phyloP scores from a whole-genome alignment of 2,888 invertebrate genomes.

The Drosophila meridionalis region DNA sequence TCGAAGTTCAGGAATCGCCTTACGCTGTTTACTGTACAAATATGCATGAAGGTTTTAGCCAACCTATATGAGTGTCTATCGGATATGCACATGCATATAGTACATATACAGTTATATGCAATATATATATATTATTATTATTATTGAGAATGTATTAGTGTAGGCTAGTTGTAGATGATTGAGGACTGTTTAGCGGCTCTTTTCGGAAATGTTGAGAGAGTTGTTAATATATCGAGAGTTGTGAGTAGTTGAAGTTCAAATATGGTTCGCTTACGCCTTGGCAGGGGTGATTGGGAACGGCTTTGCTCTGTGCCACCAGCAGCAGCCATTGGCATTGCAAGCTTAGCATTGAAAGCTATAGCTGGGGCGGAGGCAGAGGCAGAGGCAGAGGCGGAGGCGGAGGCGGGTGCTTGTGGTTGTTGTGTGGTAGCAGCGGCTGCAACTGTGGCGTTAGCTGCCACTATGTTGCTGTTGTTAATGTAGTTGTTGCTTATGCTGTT shows the following conservation, averaged over 20 bases:
- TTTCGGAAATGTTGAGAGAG: constrained; percentile 11
- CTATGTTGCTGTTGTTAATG: constrained; percentile 35
- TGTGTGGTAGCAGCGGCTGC: constrained; percentile 27
- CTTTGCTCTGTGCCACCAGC: constrained; percentile 76
- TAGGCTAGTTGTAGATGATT: constrained; percentile 1
- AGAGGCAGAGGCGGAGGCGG: constrained; percentile 47
- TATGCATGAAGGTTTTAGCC: constrained; percentile 1
- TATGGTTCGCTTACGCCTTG: constrained; percentile 81
- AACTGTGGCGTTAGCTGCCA: constrained; percentile 27
- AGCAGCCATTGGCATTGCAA: constrained; percentile 74
- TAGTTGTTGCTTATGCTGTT: constrained; percentile 51
- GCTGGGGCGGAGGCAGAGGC: constrained; percentile 56
- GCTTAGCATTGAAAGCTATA: constrained; percentile 66
- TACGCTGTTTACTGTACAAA: not conserved
- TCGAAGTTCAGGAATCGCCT: constrained; percentile 9
- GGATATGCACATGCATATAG: constrained; percentile 23
- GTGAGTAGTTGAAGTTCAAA: constrained; percentile 29
- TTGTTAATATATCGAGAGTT: constrained; percentile 23
- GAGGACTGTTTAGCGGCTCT: constrained; percentile 22
- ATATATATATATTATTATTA: not conserved
- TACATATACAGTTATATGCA: not conserved
- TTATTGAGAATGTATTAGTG: constrained; percentile 9
- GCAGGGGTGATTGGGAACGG: constrained; percentile 85
- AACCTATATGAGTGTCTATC: constrained; percentile 15
- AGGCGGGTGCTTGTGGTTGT: constrained; percentile 36